Evolutionary conservation across 2,888 invertebrate species (phyloP), one percentile per base, ranked within the genome.

Genomic region (Hypena proboscidalis): DNA sequence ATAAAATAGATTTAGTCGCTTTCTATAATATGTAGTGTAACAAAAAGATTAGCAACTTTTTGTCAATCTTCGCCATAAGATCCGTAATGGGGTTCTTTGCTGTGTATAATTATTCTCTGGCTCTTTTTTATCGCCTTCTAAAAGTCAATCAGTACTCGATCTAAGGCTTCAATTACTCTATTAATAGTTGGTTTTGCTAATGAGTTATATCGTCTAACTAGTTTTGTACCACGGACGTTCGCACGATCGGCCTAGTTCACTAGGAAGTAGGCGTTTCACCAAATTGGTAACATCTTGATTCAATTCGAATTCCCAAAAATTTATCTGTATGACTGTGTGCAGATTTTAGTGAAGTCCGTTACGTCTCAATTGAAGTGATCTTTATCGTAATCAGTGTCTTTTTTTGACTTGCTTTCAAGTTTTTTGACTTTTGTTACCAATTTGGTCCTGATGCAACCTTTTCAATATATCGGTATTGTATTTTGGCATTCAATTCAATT

Each of bases 221-320:
- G 15, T 44, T 42, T 9, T 4, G 8, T 25, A 20, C 39, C 32
- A 20, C 57, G 52, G 52, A 48, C 51, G 69, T 82, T 79, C 74
- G 74, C 77, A 77, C 75, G 74, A 70, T 60, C 65, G 71, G 52
- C 53, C 70, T 59, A 67, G 70, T 74, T 71, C 62, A 40, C 51
- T 62, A 51, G 54, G 65, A 62, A 55, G 43, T 43, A 23, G 51
- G 57, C 67, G 61, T 70, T 72, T 67, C 67, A 59, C 55, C 33
- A 46, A 67, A 73, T 72, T 62, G 53, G 62, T 70, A 69, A 65
- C 70, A 72, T 78, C 78, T 79, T 68, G 73, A 72, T 77, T 64
- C 57, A 58, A 58, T 57, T 65, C 55, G 45, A 53, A 60, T 67
- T 55, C 61, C 44, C 60, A 60, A 54, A 49, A 54, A 62, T 64